phyloP scores from a whole-genome alignment of 2,888 invertebrate species.

The Eretmocerus hayati region DNA sequence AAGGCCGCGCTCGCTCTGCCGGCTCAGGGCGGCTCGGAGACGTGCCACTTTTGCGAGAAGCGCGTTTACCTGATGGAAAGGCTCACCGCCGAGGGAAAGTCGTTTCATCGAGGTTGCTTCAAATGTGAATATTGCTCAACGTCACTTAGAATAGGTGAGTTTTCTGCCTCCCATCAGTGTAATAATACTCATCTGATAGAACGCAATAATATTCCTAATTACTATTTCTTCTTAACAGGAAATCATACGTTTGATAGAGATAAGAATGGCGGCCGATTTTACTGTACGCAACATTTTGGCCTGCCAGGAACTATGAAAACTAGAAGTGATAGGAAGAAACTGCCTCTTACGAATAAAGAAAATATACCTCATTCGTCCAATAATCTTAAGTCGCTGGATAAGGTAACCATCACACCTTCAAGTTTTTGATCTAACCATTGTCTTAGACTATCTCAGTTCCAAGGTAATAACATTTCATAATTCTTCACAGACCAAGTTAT shows the following conservation, averaged over 20 bases:
- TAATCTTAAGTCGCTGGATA: slow-evolving; percentile 48
- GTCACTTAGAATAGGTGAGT: slow-evolving; percentile 66
- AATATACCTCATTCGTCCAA: slow-evolving; percentile 40
- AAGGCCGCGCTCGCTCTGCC: slow-evolving; percentile 57
- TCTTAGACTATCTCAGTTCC: not conserved
- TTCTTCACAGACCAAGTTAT: slow-evolving; percentile 34
- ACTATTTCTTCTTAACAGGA: no score
- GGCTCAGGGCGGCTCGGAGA: slow-evolving; percentile 63
- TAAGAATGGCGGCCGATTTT: slow-evolving; percentile 53
- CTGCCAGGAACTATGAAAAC: slow-evolving; percentile 52
- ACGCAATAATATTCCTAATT: no score
- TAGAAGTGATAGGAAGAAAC: slow-evolving; percentile 39
- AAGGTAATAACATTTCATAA: no score
- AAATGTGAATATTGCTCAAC: slow-evolving; percentile 88
- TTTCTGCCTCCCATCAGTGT: not conserved
- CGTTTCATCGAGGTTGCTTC: slow-evolving; percentile 89
- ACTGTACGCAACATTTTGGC: slow-evolving; percentile 69
- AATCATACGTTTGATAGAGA: slow-evolving; percentile 45
- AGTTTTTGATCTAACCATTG: no score
- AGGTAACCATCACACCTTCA: no score
- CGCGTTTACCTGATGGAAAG: slow-evolving; percentile 92
- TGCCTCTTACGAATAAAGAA: slow-evolving; percentile 40
- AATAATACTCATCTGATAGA: no score
- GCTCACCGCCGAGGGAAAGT: slow-evolving; percentile 80
- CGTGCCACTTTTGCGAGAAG: slow-evolving; percentile 82